Conservation (phyloP, 1,140 invertebrate genomes). For the Arctopsyche grandis region DNA sequence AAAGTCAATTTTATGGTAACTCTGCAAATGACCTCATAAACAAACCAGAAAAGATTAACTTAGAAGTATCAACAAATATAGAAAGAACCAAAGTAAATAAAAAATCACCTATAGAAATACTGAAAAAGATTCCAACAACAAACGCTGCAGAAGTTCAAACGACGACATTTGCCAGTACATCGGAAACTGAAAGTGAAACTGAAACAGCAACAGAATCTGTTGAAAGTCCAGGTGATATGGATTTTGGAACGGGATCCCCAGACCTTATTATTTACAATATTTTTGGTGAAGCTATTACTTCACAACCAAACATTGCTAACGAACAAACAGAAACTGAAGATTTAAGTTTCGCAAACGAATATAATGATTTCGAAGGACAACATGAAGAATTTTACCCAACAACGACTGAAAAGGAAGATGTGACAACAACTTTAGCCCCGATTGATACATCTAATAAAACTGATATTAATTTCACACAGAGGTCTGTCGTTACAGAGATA, state of each 20-base stretch:
- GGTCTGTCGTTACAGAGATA: constrained; percentile 28
- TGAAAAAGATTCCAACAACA: background rate
- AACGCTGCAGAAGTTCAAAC: constrained; percentile 7
- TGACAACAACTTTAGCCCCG: background rate
- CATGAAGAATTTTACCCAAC: background rate
- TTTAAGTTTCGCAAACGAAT: background rate
- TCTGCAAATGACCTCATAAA: constrained; percentile 62
- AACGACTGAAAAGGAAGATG: constrained; percentile 41
- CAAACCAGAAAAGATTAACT: constrained; percentile 33
- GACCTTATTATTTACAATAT: background rate
- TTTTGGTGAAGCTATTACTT: background rate
- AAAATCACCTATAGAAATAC: constrained; percentile 21
- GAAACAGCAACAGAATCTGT: constrained; percentile 24
- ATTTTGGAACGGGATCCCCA: constrained; percentile 44
- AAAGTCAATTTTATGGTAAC: constrained; percentile 70
- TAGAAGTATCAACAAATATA: constrained; percentile 22
- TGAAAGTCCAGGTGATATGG: constrained; percentile 38
- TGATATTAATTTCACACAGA: constrained; percentile 6
- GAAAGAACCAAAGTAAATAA: constrained; percentile 40
- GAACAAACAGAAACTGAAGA: background rate
- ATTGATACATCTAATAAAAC: constrained; percentile 5
- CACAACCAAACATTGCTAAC: background rate
- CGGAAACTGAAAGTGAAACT: constrained; percentile 21
- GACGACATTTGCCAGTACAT: constrained; percentile 13
- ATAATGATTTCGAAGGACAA: background rate